A percentile compares a stretch with the other conserved stretches of the same genome.
These are phyloP conservation scores for Serrognathus titanus DNA, from an alignment of 2,888 invertebrate genomes.

Conservation along the genomic window DNA sequence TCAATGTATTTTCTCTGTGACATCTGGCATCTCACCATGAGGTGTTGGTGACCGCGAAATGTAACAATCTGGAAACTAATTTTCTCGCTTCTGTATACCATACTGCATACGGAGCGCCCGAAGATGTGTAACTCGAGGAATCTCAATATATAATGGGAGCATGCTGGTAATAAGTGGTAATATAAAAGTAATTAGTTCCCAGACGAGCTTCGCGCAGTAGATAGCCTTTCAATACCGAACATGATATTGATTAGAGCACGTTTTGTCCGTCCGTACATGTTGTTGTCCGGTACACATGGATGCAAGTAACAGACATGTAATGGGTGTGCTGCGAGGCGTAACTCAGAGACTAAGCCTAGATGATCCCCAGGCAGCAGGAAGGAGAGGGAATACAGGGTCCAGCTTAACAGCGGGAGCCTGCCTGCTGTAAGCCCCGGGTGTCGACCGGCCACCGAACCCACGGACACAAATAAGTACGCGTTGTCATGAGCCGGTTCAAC, in stretches of 20 bases:
- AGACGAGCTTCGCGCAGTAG: neutral
- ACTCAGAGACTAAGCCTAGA: conserved; percentile 20
- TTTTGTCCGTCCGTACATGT: neutral
- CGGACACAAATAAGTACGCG: conserved; percentile 36
- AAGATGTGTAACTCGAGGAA: too few relatives aligned
- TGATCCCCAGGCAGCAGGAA: conserved; percentile 20
- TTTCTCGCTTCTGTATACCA: too few relatives aligned
- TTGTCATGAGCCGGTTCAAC: conserved; percentile 21
- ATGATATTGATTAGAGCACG: conserved; percentile 1
- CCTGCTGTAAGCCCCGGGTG: conserved; percentile 37
- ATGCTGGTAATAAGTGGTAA: neutral
- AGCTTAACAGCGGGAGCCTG: conserved; percentile 22
- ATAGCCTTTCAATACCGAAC: conserved; percentile 1
- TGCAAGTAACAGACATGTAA: conserved; percentile 18
- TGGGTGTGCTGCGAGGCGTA: conserved; percentile 22
- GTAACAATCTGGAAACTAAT: too few relatives aligned
- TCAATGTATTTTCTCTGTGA: too few relatives aligned
- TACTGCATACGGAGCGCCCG: too few relatives aligned
- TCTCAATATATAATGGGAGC: neutral
- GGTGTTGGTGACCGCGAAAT: too few relatives aligned
- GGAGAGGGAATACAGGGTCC: conserved; percentile 19
- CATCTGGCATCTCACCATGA: too few relatives aligned
- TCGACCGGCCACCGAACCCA: conserved; percentile 47
- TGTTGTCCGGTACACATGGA: conserved; percentile 1
- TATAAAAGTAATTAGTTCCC: conserved; percentile 2